These are phyloP conservation scores for Drosophila testacea DNA, from an alignment of 2,888 invertebrate species.

Conservation along the genomic window DNA sequence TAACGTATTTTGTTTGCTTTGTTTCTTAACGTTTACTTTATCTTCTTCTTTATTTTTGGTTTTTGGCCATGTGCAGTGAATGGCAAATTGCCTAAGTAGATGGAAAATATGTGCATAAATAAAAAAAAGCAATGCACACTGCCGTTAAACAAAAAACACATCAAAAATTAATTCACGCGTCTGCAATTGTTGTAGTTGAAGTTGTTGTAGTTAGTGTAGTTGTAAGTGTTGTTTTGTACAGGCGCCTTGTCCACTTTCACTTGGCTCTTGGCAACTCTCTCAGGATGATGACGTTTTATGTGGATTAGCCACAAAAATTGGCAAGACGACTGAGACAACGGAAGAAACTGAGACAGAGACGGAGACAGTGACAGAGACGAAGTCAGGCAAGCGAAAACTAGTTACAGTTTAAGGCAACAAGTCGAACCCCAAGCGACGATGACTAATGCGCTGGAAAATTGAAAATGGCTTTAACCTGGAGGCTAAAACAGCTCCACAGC, in stretches of 20 bases:
- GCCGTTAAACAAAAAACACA: conserved; percentile 35
- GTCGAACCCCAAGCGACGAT: conserved; percentile 53
- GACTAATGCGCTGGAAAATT: conserved; percentile 77
- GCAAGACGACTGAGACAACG: conserved; percentile 27
- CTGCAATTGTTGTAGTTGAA: conserved; percentile 49
- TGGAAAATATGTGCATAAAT: conserved; percentile 54
- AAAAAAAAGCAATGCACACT: conserved; percentile 19
- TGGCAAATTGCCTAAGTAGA: conserved; percentile 73
- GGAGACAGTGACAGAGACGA: background rate
- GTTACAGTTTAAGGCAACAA: conserved; percentile 67
- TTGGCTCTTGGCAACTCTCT: conserved; percentile 56
- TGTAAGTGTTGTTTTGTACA: conserved; percentile 21
- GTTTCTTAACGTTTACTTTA: conserved; percentile 5
- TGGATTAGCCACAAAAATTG: conserved; percentile 54
- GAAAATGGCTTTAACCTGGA: conserved; percentile 54
- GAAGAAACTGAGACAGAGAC: background rate
- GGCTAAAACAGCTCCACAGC: conserved; percentile 20
- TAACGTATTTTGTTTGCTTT: conserved; percentile 28
- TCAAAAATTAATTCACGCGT: conserved; percentile 75
- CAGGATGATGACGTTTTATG: conserved; percentile 64
- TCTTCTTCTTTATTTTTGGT: conserved; percentile 7
- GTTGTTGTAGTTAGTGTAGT: conserved; percentile 19
- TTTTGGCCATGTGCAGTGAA: conserved; percentile 72
- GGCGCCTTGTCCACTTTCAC: conserved; percentile 70
- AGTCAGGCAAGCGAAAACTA: conserved; percentile 55